phyloP scores from a whole-genome alignment of 2,888 invertebrate genomes.

The Eupithecia subfuscata region DNA sequence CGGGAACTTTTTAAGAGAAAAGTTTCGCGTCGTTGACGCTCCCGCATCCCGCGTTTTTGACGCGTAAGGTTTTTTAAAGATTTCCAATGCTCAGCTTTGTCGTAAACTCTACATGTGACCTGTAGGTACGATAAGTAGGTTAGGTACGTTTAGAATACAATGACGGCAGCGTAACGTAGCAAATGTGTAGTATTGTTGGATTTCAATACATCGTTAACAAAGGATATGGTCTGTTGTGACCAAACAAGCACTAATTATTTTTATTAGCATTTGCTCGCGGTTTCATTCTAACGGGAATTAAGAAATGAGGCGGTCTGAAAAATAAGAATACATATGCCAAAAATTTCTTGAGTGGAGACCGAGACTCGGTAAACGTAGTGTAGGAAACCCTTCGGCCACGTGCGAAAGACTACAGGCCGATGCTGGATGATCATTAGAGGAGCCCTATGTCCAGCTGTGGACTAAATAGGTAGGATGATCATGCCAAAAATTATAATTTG shows the following conservation, averaged over 20 bases:
- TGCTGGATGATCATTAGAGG: too few relatives aligned
- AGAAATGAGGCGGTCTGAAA: background rate
- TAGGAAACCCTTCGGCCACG: too few relatives aligned
- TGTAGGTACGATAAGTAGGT: background rate
- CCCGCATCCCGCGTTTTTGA: too few relatives aligned
- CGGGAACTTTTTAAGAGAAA: too few relatives aligned
- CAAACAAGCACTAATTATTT: slow-evolving; percentile 6
- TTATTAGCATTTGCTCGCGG: background rate
- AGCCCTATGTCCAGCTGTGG: too few relatives aligned
- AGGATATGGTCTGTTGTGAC: background rate
- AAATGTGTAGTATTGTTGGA: background rate
- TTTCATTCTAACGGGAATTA: background rate
- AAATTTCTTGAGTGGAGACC: too few relatives aligned
- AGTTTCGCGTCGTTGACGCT: too few relatives aligned
- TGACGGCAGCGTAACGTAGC: background rate
- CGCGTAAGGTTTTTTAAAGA: too few relatives aligned
- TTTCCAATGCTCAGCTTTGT: background rate
- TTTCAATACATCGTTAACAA: slow-evolving; percentile 2
- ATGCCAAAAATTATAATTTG: too few relatives aligned
- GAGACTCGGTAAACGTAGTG: too few relatives aligned
- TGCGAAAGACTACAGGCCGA: too few relatives aligned
- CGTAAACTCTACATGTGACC: background rate
- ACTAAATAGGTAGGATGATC: too few relatives aligned
- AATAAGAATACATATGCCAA: background rate
- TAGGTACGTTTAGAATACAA: slow-evolving; percentile 4